These are phyloP conservation scores for Scaptomyza hsui DNA, from an alignment of 1,140 invertebrate genomes.

Conservation along the genomic window DNA sequence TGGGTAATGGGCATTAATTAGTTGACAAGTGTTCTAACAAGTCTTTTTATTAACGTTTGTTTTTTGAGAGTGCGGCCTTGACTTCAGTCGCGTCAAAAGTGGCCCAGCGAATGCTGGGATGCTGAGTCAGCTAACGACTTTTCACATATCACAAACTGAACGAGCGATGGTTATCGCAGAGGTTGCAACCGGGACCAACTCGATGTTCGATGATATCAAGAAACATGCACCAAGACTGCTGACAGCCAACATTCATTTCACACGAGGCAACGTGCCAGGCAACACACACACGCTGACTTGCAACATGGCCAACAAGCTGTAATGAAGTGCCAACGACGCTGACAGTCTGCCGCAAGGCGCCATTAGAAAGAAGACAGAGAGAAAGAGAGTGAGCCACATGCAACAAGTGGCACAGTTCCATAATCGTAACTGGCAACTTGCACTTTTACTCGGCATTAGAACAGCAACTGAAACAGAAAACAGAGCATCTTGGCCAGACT, in stretches of 20 bases:
- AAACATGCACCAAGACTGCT: slow-evolving; percentile 63
- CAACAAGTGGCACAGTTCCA: slow-evolving; percentile 72
- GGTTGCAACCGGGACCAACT: slow-evolving; percentile 35
- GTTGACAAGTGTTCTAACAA: slow-evolving; percentile 36
- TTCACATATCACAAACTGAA: slow-evolving; percentile 47
- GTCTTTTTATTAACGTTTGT: background rate
- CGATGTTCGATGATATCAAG: slow-evolving; percentile 73
- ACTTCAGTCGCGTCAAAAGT: slow-evolving; percentile 21
- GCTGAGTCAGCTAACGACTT: slow-evolving; percentile 54
- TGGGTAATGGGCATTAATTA: slow-evolving; percentile 49
- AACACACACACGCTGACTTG: slow-evolving; percentile 73
- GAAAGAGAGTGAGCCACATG: slow-evolving; percentile 4
- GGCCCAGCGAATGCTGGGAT: slow-evolving; percentile 5
- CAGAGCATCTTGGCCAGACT: slow-evolving; percentile 2
- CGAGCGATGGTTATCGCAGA: slow-evolving; percentile 57
- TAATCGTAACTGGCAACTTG: slow-evolving; percentile 69
- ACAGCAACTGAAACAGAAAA: slow-evolving; percentile 15
- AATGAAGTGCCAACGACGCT: slow-evolving; percentile 59
- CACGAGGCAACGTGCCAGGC: slow-evolving; percentile 55
- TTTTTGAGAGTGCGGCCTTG: slow-evolving; percentile 19
- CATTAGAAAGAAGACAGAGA: slow-evolving; percentile 64
- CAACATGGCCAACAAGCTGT: slow-evolving; percentile 74
- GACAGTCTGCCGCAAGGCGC: slow-evolving; percentile 16
- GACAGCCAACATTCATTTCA: slow-evolving; percentile 75
- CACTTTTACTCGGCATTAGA: slow-evolving; percentile 71